Evolutionary conservation across 1,140 invertebrate species (phyloP), one percentile per base, ranked within the genome.

Genomic region (Nixonia krombeini): DNA sequence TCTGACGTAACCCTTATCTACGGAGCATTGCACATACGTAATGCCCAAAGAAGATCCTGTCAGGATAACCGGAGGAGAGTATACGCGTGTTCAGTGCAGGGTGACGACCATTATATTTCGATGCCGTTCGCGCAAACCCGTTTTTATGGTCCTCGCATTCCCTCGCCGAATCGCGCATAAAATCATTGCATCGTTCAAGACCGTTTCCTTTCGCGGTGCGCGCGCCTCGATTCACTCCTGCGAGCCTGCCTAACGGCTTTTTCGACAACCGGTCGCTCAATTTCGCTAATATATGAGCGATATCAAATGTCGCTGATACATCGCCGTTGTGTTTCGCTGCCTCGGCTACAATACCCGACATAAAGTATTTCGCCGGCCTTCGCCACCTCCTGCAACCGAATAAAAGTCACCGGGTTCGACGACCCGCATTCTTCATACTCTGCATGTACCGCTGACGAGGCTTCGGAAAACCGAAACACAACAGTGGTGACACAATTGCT

Each of bases 1-100:
- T 56, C 68, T 71, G 72, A 72, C 70, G 72, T 73, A 76, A 74
- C 65, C 67, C 65, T 73, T 66, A 70, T 73, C 70, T 66, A 25
- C 49, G 41, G 29, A 55, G 65, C 58, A 67, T 42, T 56, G 56
- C 64, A 67, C 58, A 58, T 69, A 70, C 58, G 41, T 56, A 58
- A 66, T 52, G 55, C 57, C 45, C 45, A 46, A 51, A 67, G 63
- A 63, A 71, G 69, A 71, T 71, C 58, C 63, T 67, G 63, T 55
- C 65, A 67, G 49, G 58, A 71, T 71, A 71, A 71, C 53, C 55
- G 28, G 28, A 12, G 26, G 29, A 33, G 23, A 42, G 46, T 58
- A 40, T 18, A 51, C 61, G 61, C 61, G 63, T 58, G 66, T 59
- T 58, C 62, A 61, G 12, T 33, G 21, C 57, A 61, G 42, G 53